Base-by-base conservation (phyloP, 2,797 vertebrate genomes). In the Anabas testudineus region DNA sequence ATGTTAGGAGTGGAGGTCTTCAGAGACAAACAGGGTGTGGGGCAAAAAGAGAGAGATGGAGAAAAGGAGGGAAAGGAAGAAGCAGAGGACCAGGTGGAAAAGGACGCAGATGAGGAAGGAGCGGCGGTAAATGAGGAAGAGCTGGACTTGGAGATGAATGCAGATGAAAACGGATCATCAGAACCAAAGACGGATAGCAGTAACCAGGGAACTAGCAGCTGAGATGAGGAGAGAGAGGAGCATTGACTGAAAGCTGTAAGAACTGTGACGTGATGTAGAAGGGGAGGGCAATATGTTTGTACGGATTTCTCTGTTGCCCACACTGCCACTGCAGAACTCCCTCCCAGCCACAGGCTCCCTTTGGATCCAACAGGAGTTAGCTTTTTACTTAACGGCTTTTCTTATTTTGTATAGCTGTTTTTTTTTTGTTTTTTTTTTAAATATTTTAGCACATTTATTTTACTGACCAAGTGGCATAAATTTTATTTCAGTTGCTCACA, bases 1-100 rank as follows among this genome's bases (percentile, higher is more conserved):
- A 96, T 99, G 97, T 94, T 99, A 83, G 98, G 98, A 3, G 94
- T 99, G 62, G 98, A 99, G 85, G 94, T 97, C 47, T 95, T 95
- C 83, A 82, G 85, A 24, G 85, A 94, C 37, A 95, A 95, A 73
- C 94, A 93, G 80, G 84, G 84, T 7, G 53, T 64, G 57, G 85
- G 84, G 52, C 80, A 74, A n/a, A 91, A 83, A 41, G 66, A 41
- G 52, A 80, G 73, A 58, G 87, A 90, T n/a, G 88, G 83, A 48
- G 68, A 56, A 39, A 86, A 81, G 72, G 90, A 91, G 47, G 75
- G 26, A n/a, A 72, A 60, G 34, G 65, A 64, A 15, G 60, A 56
- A 46, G 65, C 0, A 2, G 75, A 48, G 28, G 71, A 55, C 3
- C 43, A 10, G 19, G 67, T 8, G 49, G 77, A 19, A 12, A 65